Percentiles rank a stretch among this genome's conserved stretches.
Evolutionary conservation across 2,113 vertebrate species (phyloP).

Genomic region (Urocynchramus pylzowi): DNA sequence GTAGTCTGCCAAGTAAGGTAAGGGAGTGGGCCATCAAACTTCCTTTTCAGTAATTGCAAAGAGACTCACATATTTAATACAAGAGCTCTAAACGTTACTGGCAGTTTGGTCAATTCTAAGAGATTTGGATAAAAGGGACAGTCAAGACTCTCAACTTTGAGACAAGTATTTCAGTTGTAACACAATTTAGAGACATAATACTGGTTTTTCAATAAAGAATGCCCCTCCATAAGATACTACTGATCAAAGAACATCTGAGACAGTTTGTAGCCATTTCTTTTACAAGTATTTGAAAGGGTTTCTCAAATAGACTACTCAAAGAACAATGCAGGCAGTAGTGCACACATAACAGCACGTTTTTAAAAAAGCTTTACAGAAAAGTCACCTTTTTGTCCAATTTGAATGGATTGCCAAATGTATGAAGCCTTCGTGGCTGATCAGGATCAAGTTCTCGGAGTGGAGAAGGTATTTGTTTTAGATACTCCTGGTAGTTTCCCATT

Average conservation of each 20-base stretch:
- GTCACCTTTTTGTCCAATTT: constrained; percentile 96
- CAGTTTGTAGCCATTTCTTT: not conserved
- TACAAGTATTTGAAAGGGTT: not conserved
- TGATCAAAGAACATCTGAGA: not conserved
- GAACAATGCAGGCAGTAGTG: rapidly evolving
- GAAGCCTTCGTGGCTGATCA: constrained; percentile 92
- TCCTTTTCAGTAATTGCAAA: not conserved
- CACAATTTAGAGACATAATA: not conserved
- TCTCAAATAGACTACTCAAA: not conserved
- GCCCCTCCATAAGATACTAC: not conserved
- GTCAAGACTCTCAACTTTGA: not conserved
- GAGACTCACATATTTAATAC: not conserved
- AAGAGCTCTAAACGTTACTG: not conserved
- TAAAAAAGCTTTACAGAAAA: not conserved
- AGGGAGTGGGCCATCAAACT: not conserved
- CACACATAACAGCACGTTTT: not conserved
- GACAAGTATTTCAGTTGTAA: not conserved
- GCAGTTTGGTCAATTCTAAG: not conserved
- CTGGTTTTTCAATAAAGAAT: not conserved
- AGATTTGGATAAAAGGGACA: not conserved
- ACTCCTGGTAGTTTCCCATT: constrained; percentile 99
- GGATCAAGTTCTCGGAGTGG: constrained; percentile 93
- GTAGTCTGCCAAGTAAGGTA: not conserved
- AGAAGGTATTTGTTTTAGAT: constrained; percentile 89
- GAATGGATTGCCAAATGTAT: constrained; percentile 97